Evolutionary conservation across 2,888 invertebrate species (phyloP), one percentile per base, ranked within the genome.

Genomic region (Sarcophaga caerulescens): DNA sequence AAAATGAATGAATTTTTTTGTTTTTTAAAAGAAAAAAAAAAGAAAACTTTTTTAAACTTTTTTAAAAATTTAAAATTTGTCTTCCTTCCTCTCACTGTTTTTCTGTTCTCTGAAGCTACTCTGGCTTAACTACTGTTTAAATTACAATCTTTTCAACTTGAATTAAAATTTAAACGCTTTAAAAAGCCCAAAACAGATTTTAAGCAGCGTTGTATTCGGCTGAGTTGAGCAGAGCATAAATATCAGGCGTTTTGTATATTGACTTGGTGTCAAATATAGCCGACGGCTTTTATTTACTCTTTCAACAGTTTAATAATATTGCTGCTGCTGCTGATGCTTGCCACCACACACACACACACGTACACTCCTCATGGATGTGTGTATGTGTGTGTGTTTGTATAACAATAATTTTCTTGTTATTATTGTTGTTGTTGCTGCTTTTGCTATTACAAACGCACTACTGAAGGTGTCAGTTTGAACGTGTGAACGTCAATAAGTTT

Each of bases 231-330:
- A 52, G 14, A 14, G 52, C 52, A 12, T 14, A 14, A 52, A 52
- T 52, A 52, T 1, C 17, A 52, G 17, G 52, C 52, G 52, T 52
- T 19, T 23, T 23, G 21, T 65, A 19, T 65, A 35, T 25, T 68
- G 47, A 47, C 65, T 86, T 62, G 86, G 86, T 86, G 86, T 86
- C 81, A 86, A 78, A 86, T 81, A 78, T 70, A 17, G 86, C 86
- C 86, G 81, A 12, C 84, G 86, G 86, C 86, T 78, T 77, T 86
- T 86, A 80, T 85, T 85, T 77, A 80, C 83, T 83, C 79, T 85
- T 75, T 73, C 74, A 78, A 79, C 85, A 78, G 85, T 85, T 77
- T 81, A 85, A 82, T 82, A 82, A 62, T 82, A 69, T 81, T 85
- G 85, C 52, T 82, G 63, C 78, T 85, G 85, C 52, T 85, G 85